Percentiles rank a stretch among this genome's conserved stretches.
Evolutionary conservation across 2,113 vertebrate genomes (phyloP).

Genomic region (Fukomys damarensis): DNA sequence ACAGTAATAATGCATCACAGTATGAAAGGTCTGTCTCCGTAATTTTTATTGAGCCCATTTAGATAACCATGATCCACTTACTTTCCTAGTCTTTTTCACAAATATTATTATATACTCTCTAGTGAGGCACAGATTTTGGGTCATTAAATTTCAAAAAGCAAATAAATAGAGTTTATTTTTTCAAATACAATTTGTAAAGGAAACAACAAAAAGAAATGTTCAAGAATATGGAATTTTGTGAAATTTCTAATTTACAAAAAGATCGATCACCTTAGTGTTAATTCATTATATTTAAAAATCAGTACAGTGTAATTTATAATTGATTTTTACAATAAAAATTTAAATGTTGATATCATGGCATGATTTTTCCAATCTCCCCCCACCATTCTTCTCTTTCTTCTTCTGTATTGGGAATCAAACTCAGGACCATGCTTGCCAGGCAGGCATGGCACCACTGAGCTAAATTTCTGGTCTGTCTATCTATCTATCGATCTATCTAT

Average conservation of each 20-base stretch:
- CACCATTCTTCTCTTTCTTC: not conserved
- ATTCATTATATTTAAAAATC: conserved; percentile 30
- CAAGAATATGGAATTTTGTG: not conserved
- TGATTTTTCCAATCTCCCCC: not conserved
- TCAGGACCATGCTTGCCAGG: too few relatives aligned
- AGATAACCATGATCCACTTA: not conserved
- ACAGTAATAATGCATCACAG: not conserved
- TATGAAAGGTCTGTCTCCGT: not conserved
- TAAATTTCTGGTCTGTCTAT: too few relatives aligned
- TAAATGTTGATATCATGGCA: not conserved
- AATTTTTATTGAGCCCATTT: not conserved
- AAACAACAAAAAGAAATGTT: not conserved
- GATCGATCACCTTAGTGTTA: not conserved
- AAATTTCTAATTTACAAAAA: not conserved
- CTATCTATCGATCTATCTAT: too few relatives aligned
- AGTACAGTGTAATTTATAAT: not conserved
- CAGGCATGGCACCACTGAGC: too few relatives aligned
- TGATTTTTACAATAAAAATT: not conserved
- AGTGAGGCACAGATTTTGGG: not conserved
- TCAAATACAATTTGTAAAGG: not conserved
- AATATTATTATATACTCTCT: not conserved
- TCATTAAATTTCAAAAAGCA: not conserved
- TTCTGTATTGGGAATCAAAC: too few relatives aligned
- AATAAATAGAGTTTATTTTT: not conserved
- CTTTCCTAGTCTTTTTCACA: not conserved